A percentile compares a stretch with the other conserved stretches of the same genome.
phyloP scores from a whole-genome alignment of 2,113 vertebrate species.

The Triplophysa tibetana region DNA sequence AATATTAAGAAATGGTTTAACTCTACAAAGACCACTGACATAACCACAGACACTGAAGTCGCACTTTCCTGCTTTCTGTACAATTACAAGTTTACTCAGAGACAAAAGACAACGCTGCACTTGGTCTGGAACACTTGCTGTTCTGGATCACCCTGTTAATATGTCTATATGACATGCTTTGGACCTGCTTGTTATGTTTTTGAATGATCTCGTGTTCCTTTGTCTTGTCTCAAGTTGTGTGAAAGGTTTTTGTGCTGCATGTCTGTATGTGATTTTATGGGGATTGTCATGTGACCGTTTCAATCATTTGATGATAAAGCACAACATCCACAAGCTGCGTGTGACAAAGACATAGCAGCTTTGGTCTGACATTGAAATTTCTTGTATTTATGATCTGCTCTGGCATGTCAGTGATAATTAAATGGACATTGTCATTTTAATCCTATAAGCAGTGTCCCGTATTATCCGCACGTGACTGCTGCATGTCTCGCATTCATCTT shows the following conservation, averaged over 20 bases:
- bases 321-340: constrained; percentile 25
- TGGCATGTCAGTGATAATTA: constrained; percentile 15
- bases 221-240: constrained; percentile 5
- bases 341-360: constrained; percentile 41
- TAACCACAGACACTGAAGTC: not conserved
- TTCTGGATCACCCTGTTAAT: constrained; percentile 11
- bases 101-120: constrained; percentile 25
- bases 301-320: constrained; percentile 14
- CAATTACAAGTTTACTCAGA: constrained; percentile 15
- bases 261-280: constrained; percentile 23
- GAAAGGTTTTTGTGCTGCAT: constrained; percentile 35
- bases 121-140: not conserved
- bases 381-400: constrained; percentile 1
- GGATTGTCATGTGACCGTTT: constrained; percentile 5
- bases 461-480: constrained; percentile 19
- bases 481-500: constrained; percentile 49
- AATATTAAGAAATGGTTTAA: constrained; percentile 15
- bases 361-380: not conserved
- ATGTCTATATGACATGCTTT: constrained; percentile 11
- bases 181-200: constrained; percentile 23
- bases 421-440: constrained; percentile 1
- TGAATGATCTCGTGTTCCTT: constrained; percentile 8
- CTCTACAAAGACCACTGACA: not conserved
- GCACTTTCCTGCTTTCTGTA: constrained; percentile 8
- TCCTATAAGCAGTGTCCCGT: not conserved